Evolutionary conservation across 2,113 vertebrate species (phyloP), one percentile per base, ranked within the genome.

Genomic region (Onychorhynchus coronatus): DNA sequence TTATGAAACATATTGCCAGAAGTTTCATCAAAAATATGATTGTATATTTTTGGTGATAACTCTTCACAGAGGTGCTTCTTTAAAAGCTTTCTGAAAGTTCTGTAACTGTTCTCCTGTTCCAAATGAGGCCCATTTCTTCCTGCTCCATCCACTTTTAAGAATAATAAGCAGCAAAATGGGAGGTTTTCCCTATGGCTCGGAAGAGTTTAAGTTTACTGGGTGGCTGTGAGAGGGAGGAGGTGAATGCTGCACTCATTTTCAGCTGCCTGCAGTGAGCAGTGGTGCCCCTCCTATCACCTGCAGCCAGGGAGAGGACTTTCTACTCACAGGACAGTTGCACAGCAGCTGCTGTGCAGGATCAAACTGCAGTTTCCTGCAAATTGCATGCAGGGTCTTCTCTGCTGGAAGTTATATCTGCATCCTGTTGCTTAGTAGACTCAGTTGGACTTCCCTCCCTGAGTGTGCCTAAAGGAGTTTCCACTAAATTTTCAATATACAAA

Each of bases 121-220:
- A 52, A 46, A 59, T 11, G 33, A 46, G 15, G 7, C 42, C 55
- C 0, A 0, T 68, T 88, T 85, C 31, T 6, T 1, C 42, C 61
- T 30, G 44, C 2, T 44, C 30, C 27, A 47, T 78, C 42, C 23
- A 6, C 8, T 85, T 88, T 23, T 11, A 53, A 61, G 41, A 56
- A 47, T 50, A 65, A 3, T 31, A 50, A 44, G 5, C 25, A 67
- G 30, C 53, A 61, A 88, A 79, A 44, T 13, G 20, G 25, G 17
- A 22, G 19, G 6, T 63, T 78, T 89, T 61, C 5, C 17, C 14
- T 12, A 1, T 56, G 49, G 3, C 52, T 68, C 24, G 53, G 55
- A 56, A 49, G 62, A 61, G 12, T 58, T 70, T 80, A 47, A 52
- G 50, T 56, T 77, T 19, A 10, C 19, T 82, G 18, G 3, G n/a